A percentile compares a stretch with the other conserved stretches of the same genome.
phyloP scores from a whole-genome alignment of 2,888 invertebrate genomes.

The Euzophera pinguis region DNA sequence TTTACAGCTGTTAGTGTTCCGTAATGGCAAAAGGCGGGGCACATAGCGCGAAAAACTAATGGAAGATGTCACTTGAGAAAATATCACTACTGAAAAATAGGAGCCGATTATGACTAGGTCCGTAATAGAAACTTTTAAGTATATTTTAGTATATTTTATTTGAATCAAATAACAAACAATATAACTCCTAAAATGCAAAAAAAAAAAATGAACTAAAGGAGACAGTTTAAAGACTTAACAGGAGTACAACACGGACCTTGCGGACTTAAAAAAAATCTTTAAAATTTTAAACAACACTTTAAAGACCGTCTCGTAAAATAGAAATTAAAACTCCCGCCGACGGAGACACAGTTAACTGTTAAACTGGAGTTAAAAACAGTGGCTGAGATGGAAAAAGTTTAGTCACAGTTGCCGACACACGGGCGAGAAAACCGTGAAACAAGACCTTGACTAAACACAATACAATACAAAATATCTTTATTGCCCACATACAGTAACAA shows the following conservation, averaged over 20 bases:
- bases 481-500: no score
- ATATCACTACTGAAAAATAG: no score
- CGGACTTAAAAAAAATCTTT: slow-evolving; percentile 7
- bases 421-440: background rate
- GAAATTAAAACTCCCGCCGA: slow-evolving; percentile 27
- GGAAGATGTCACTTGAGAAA: no score
- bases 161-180: no score
- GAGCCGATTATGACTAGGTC: no score
- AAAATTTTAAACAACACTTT: slow-evolving; percentile 19
- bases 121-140: no score
- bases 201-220: background rate
- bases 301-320: slow-evolving; percentile 18
- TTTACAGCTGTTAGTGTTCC: no score
- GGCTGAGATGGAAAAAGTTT: slow-evolving; percentile 43
- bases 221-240: background rate
- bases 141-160: no score
- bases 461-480: no score
- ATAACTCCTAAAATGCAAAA: background rate
- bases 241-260: background rate
- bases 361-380: slow-evolving; percentile 32
- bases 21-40: no score
- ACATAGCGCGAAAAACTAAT: no score
- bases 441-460: background rate
- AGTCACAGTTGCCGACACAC: slow-evolving; percentile 9
- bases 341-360: slow-evolving; percentile 28